Base-by-base conservation (phyloP, 1,140 invertebrate genomes). In the Tribolium madens region DNA sequence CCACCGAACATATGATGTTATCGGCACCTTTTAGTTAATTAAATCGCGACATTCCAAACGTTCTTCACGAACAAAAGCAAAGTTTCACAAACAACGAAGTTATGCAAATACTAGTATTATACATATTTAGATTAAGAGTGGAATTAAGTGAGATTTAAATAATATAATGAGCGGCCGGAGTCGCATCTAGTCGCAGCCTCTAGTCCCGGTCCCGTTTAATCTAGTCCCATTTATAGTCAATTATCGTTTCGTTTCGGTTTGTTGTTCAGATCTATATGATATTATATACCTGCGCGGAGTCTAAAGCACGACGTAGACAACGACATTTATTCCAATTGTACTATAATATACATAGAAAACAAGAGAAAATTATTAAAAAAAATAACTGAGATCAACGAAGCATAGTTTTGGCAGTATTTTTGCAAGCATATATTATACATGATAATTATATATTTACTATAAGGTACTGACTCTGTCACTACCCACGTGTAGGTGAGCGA, bases 31-130 rank as follows among this genome's bases (percentile, higher is more conserved):
- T 79, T 76, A 80, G 73, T 82, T 81, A 79, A 82, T 81, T 79
- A 79, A 79, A 81, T 76, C 75, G 75, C 76, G 75, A 80, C 73
- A 80, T 78, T 81, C 76, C 76, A 76, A 81, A 81, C 52, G 80
- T 81, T 81, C 78, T 68, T 70, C 73, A 72, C 26, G 81, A 81
- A 82, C 64, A 77, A 82, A 88, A 86, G 87, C 87, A 88, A 88
- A 83, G 88, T 89, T 88, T 88, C 88, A 84, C 83, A 87, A 85
- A 88, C 88, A 89, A 89, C 88, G 88, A 89, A 88, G 79, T 83
- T 79, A 81, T 82, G 80, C 81, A 83, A 83, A 81, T 82, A 81
- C 74, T 82, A 81, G 77, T 80, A 79, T 81, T 79, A 80, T 77
- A 74, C 47, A 77, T 76, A 72, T 77, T 77, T 79, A 80, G 79